phyloP scores from a whole-genome alignment of 1,140 invertebrate species.

The Caenorhabditis brenneri region DNA sequence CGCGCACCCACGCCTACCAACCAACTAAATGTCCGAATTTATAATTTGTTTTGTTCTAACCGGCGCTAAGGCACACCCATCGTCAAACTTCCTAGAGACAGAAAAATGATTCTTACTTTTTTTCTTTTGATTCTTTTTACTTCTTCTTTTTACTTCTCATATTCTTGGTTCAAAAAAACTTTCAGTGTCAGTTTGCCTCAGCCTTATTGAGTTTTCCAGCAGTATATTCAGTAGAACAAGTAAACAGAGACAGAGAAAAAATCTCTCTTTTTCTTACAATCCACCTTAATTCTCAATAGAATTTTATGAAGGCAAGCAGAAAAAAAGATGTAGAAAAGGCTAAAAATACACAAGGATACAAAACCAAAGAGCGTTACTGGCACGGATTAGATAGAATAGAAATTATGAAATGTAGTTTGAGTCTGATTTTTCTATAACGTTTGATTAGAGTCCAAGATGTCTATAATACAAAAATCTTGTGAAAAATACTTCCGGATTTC shows the following conservation, averaged over 20 bases:
- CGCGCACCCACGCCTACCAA: constrained; percentile 5
- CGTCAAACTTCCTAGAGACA: not conserved
- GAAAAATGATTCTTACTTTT: not conserved
- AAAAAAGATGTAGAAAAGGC: not conserved
- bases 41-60: constrained; percentile 43
- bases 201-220: not conserved
- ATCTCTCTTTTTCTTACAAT: not conserved
- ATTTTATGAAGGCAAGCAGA: not conserved
- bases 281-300: constrained; percentile 17
- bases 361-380: no score
- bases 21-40: constrained; percentile 37
- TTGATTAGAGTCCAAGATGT: no score
- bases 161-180: not conserved
- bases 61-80: not conserved
- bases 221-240: not conserved
- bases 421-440: no score
- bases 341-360: not conserved
- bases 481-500: no score
- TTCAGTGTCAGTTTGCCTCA: not conserved
- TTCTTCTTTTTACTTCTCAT: not conserved
- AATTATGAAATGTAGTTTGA: no score
- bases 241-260: not conserved
- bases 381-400: no score
- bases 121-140: not conserved
- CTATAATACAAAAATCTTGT: no score